phyloP scores from a whole-genome alignment of 2,113 vertebrate species.

The Xenotilapia leptura region DNA sequence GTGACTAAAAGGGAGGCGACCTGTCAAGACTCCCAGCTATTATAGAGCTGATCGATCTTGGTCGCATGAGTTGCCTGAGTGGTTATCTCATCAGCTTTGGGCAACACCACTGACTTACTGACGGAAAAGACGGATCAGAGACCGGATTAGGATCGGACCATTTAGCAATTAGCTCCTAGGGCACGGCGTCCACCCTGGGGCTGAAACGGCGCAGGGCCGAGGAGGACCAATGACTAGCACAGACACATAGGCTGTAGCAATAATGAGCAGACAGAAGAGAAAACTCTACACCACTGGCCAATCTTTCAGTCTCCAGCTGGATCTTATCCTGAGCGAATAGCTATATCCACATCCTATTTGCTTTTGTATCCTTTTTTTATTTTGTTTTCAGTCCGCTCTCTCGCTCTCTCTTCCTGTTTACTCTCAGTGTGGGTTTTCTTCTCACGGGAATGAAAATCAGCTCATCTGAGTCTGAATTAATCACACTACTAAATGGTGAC shows the following conservation, averaged over 20 bases:
- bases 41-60: not conserved
- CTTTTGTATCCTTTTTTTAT: constrained; percentile 4
- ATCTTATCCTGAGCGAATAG: not conserved
- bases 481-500: constrained; percentile 28
- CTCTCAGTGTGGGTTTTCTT: not conserved
- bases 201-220: not conserved
- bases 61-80: not conserved
- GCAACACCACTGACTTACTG: not conserved
- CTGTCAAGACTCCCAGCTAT: not conserved
- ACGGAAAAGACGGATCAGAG: not conserved
- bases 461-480: constrained; percentile 20
- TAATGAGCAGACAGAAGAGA: constrained; percentile 17
- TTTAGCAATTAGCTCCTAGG: constrained; percentile 35
- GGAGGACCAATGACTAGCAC: constrained; percentile 3
- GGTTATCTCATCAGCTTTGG: constrained; percentile 7
- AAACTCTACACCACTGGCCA: not conserved
- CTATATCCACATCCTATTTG: constrained; percentile 3
- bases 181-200: not conserved
- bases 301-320: constrained; percentile 8
- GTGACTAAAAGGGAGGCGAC: not conserved
- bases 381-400: not conserved
- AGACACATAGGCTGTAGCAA: not conserved
- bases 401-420: not conserved
- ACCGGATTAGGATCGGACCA: constrained; percentile 1
- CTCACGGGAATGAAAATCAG: not conserved